Percentiles rank a stretch among this genome's conserved stretches.
phyloP scores from a whole-genome alignment of 2,797 vertebrate species.

The Melanotaenia boesemani region DNA sequence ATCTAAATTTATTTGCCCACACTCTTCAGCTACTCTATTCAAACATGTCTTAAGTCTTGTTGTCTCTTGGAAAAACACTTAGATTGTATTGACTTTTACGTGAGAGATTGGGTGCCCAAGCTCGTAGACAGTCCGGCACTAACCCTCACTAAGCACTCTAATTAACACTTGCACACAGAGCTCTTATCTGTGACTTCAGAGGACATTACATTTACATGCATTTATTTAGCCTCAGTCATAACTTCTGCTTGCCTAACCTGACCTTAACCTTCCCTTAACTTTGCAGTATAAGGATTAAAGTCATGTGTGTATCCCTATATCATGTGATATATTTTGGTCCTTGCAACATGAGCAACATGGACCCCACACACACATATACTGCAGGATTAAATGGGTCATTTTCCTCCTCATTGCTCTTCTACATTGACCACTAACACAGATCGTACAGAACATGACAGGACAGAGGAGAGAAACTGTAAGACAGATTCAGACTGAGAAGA shows the following conservation, averaged over 20 bases:
- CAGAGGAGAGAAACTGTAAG: constrained; percentile 27
- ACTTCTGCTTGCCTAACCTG: background rate
- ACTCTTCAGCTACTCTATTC: constrained; percentile 41
- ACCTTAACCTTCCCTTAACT: background rate
- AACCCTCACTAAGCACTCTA: constrained; percentile 26
- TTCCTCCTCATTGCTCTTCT: constrained; percentile 20
- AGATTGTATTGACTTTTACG: constrained; percentile 46
- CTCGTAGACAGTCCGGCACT: constrained; percentile 28
- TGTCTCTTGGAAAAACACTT: constrained; percentile 51
- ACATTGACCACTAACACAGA: constrained; percentile 35
- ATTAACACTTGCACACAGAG: constrained; percentile 23
- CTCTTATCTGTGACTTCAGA: constrained; percentile 1
- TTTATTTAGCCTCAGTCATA: background rate
- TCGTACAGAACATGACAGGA: constrained; percentile 13
- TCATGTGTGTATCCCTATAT: background rate
- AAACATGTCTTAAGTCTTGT: constrained; percentile 41
- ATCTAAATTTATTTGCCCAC: constrained; percentile 28
- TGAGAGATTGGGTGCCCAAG: constrained; percentile 39
- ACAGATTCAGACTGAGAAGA: constrained; percentile 23
- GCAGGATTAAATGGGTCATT: constrained; percentile 20
- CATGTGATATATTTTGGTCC: background rate
- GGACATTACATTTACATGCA: background rate
- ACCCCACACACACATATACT: constrained; percentile 13
- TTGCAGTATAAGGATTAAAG: background rate
- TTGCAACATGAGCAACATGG: background rate